Conservation (phyloP, 2,113 vertebrate species). For the Xiphophorus maculatus region DNA sequence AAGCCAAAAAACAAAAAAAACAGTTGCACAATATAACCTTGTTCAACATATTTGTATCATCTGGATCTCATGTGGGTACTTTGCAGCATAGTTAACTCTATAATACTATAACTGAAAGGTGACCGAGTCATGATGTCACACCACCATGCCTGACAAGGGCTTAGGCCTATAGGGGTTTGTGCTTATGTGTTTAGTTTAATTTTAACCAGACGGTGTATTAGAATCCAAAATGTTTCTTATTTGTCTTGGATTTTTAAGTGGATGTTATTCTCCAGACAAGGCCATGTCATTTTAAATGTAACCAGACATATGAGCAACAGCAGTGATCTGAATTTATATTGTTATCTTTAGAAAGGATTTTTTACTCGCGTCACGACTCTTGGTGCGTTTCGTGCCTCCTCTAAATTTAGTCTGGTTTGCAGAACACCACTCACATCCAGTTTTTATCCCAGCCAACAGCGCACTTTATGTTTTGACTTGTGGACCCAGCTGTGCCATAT, state of each 20-base stretch:
- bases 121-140: neutral
- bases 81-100: neutral
- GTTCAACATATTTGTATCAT: too few relatives aligned
- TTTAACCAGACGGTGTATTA: too few relatives aligned
- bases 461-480: conserved; percentile 36
- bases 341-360: neutral
- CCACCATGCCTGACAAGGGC: neutral
- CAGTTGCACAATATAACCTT: too few relatives aligned
- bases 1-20: too few relatives aligned
- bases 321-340: neutral
- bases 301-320: neutral
- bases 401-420: conserved; percentile 16
- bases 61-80: neutral
- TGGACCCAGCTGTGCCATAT: conserved; percentile 25
- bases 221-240: too few relatives aligned
- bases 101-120: neutral
- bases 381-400: neutral
- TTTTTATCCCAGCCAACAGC: conserved; percentile 14
- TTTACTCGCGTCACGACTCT: neutral
- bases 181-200: too few relatives aligned
- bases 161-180: neutral
- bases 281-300: too few relatives aligned
- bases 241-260: too few relatives aligned
- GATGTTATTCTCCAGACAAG: too few relatives aligned
- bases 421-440: conserved; percentile 5